Base-by-base conservation (phyloP, 2,797 vertebrate species). In the Cynopterus sphinx region DNA sequence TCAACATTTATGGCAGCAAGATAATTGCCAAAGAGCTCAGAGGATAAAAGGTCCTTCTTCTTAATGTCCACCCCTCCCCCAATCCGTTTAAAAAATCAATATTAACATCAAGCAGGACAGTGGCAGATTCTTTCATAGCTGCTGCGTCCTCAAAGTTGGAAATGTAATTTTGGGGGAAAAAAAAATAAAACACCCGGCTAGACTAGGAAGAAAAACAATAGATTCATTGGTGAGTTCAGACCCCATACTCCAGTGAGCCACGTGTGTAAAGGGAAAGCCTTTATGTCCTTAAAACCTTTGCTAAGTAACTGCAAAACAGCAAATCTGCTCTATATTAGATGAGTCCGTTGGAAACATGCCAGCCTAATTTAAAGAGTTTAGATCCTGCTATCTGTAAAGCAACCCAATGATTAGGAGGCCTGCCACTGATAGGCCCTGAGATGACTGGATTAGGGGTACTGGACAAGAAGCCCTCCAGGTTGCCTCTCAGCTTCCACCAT, bases 1-100 rank as follows among this genome's bases (percentile, higher is more conserved):
- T 98, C 98, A 98, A 98, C 98, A 98, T 99, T 99, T 98, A 98
- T 98, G 98, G 98, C 98, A 98, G 98, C 97, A 98, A 98, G 98
- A 98, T 98, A 98, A 99, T 98, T 98, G 98, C 98, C 98, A 97
- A 97, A 98, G 98, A 98, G 98, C 98, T 98, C 97, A 90, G 92
- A 98, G 98, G 98, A 98, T 98, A 98, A 98, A 98, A 98, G 97
- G 98, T 98, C 97, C 97, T 97, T 97, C 98, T 98, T 98, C 98
- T 98, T 98, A 98, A 98, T 96, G 97, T 96, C 97, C 70, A 68
- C 68, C 51, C 43, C 28, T 95, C 94, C 91, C 94, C 78, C 91
- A 33, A n/a, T 33, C 9, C 2, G 7, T 84, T 97, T 87, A 91
- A 96, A 88, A 98, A 98, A 98, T 98, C 98, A 98, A 98, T 98